phyloP scores from a whole-genome alignment of 2,113 vertebrate genomes.

The Xenopus laevis region DNA sequence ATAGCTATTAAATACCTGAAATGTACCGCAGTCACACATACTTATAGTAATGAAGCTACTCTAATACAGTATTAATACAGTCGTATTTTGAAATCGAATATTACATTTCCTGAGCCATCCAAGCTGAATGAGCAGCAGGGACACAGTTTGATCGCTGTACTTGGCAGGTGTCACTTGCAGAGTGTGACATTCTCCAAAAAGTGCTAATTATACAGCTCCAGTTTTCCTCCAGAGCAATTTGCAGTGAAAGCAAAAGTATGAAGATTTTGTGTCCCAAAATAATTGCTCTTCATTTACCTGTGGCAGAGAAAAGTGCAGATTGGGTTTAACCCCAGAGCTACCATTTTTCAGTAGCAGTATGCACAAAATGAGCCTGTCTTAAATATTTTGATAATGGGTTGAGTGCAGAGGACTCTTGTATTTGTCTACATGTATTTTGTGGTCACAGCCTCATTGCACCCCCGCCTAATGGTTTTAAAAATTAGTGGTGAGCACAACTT shows the following conservation, averaged over 20 bases:
- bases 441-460: too few species aligned
- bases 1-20: too few species aligned
- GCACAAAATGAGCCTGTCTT: too few species aligned
- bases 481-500: too few species aligned
- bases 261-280: constrained; percentile 3
- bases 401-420: too few species aligned
- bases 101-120: background rate
- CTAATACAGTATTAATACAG: background rate
- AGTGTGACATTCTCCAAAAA: constrained; percentile 10
- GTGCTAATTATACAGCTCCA: constrained; percentile 8
- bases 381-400: too few species aligned
- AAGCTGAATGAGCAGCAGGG: background rate
- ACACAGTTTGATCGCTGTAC: background rate
- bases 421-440: too few species aligned
- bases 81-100: background rate
- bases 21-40: too few species aligned
- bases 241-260: background rate
- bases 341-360: too few species aligned
- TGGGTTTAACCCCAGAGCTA: too few species aligned
- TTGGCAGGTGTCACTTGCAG: constrained; percentile 4
- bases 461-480: too few species aligned
- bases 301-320: background rate
- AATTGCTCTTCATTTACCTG: constrained; percentile 4
- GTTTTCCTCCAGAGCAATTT: constrained; percentile 1
- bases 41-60: too few species aligned